phyloP scores from a whole-genome alignment of 2,888 invertebrate species.

The Hypomecis atomaria region DNA sequence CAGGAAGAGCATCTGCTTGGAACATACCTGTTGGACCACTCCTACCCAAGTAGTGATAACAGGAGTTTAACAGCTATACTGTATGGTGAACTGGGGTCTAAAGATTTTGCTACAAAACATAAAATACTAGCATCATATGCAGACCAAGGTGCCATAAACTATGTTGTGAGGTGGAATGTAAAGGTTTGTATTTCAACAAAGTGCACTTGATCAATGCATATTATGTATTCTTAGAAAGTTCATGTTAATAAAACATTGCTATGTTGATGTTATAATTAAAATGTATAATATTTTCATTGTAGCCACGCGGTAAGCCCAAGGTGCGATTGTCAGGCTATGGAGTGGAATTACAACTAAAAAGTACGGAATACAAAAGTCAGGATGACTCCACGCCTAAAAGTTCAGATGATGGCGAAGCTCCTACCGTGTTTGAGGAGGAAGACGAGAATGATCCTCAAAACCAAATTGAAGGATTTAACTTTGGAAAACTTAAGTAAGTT shows the following conservation, averaged over 20 bases:
- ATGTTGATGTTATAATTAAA: not conserved
- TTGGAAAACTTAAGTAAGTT: slow-evolving; percentile 91
- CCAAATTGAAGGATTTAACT: slow-evolving; percentile 94
- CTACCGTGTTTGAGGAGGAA: slow-evolving; percentile 75
- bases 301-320: slow-evolving; percentile 74
- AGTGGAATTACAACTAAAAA: slow-evolving; percentile 98
- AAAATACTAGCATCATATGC: slow-evolving; percentile 88
- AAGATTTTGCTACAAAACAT: slow-evolving; percentile 90
- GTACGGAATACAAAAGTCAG: slow-evolving; percentile 99
- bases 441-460: slow-evolving; percentile 87
- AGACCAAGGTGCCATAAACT: slow-evolving; percentile 89
- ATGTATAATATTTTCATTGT: slow-evolving; percentile 30
- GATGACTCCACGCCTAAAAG: slow-evolving; percentile 93
- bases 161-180: slow-evolving; percentile 94
- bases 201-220: no score
- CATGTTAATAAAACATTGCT: not conserved
- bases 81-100: slow-evolving; percentile 95
- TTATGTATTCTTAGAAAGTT: no score
- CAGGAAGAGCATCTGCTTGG: slow-evolving; percentile 78
- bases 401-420: slow-evolving; percentile 74
- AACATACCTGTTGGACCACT: slow-evolving; percentile 92
- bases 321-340: slow-evolving; percentile 98
- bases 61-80: slow-evolving; percentile 89
- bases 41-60: slow-evolving; percentile 91
- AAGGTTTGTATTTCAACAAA: slow-evolving; percentile 80